Percentiles rank a stretch among this genome's conserved stretches.
These are phyloP conservation scores for Scalopus aquaticus DNA, from an alignment of 2,113 vertebrate species.

Conservation along the genomic window DNA sequence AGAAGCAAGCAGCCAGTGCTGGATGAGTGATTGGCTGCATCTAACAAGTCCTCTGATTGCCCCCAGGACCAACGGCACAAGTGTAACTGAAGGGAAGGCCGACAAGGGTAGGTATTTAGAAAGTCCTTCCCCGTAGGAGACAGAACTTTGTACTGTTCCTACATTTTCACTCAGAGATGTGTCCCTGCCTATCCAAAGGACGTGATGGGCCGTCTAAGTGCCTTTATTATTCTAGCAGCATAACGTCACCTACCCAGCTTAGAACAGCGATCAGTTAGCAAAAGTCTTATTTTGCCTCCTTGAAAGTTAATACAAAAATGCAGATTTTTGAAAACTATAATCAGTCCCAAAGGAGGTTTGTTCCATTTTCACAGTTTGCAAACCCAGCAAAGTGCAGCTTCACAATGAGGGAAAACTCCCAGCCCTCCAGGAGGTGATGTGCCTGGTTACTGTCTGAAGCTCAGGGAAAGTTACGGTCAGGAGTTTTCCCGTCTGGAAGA, in stretches of 20 bases:
- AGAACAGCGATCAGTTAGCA: background rate
- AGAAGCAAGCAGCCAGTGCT: background rate
- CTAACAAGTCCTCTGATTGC: constrained; percentile 47
- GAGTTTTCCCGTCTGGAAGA: background rate
- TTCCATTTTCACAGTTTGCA: constrained; percentile 45
- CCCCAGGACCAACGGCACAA: constrained; percentile 28
- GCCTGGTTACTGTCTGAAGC: background rate
- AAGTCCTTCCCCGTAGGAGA: background rate
- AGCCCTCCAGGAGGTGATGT: background rate
- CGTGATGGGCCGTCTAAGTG: background rate
- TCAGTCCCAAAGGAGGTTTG: constrained; percentile 35
- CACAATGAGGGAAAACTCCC: constrained; percentile 10
- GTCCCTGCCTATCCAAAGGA: background rate
- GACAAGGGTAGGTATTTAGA: background rate
- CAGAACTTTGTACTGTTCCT: background rate
- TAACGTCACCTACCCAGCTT: constrained; percentile 16
- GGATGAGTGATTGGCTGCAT: background rate
- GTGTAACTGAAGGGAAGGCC: background rate
- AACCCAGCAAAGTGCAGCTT: constrained; percentile 59
- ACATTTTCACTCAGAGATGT: constrained; percentile 1
- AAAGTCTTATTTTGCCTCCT: background rate
- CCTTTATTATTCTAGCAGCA: background rate
- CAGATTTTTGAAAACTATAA: constrained; percentile 66
- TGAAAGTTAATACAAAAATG: constrained; percentile 60
- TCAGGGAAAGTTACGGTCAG: background rate